These are phyloP conservation scores for Drosophila arawakana DNA, from an alignment of 1,140 invertebrate species.

Conservation along the genomic window DNA sequence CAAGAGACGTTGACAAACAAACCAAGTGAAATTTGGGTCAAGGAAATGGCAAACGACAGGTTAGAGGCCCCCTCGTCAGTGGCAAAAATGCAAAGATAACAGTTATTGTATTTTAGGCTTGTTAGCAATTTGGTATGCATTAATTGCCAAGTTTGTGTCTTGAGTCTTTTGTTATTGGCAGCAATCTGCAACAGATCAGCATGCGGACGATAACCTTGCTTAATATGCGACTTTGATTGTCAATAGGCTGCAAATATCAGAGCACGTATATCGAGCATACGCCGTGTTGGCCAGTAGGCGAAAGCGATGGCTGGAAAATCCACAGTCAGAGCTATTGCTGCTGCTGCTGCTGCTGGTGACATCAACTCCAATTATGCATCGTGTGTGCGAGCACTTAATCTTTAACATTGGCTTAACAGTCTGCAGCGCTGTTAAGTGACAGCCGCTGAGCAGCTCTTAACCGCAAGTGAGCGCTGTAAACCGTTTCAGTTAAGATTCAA, in stretches of 20 bases:
- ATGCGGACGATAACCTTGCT: slow-evolving; percentile 52
- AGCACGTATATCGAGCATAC: slow-evolving; percentile 52
- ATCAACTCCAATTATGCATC: slow-evolving; percentile 33
- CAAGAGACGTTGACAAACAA: slow-evolving; percentile 49
- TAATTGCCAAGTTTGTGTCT: slow-evolving; percentile 60
- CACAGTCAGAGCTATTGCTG: background rate
- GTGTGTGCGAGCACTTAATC: slow-evolving; percentile 12
- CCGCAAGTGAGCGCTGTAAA: slow-evolving; percentile 58
- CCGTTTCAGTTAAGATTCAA: slow-evolving; percentile 78
- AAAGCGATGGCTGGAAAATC: slow-evolving; percentile 43
- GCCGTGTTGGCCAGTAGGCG: slow-evolving; percentile 21
- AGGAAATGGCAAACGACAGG: slow-evolving; percentile 80
- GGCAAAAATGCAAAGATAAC: slow-evolving; percentile 46
- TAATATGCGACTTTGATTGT: slow-evolving; percentile 26
- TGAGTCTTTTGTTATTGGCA: slow-evolving; percentile 50
- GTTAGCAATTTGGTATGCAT: slow-evolving; percentile 50
- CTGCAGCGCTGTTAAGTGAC: slow-evolving; percentile 31
- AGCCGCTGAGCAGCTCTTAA: slow-evolving; percentile 54
- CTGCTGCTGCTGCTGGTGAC: slow-evolving; percentile 9
- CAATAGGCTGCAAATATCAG: slow-evolving; percentile 29
- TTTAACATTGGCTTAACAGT: slow-evolving; percentile 43
- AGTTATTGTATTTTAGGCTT: slow-evolving; percentile 57
- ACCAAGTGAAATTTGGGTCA: slow-evolving; percentile 76
- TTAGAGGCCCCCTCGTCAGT: slow-evolving; percentile 37
- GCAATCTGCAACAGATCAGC: slow-evolving; percentile 31